These are phyloP conservation scores for Tuta absoluta DNA, from an alignment of 2,888 invertebrate genomes.

Conservation along the genomic window DNA sequence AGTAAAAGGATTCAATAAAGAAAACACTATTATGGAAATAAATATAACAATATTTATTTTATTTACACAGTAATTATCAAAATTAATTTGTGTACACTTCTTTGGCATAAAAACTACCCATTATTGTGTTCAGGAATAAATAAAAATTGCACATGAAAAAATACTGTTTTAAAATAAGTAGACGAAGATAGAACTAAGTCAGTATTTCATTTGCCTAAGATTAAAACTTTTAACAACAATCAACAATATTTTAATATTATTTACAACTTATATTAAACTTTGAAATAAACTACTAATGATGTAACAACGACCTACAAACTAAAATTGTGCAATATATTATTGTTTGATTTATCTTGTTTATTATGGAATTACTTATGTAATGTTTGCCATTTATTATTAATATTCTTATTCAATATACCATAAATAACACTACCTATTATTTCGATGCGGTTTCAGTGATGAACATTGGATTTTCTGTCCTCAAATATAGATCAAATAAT, in stretches of 20 bases:
- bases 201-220: conserved; percentile 41
- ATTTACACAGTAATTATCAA: conserved; percentile 62
- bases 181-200: conserved; percentile 41
- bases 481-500: neutral
- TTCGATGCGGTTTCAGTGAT: neutral
- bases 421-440: conserved; percentile 17
- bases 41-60: conserved; percentile 48
- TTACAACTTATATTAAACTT: conserved; percentile 36
- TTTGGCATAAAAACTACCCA: conserved; percentile 76
- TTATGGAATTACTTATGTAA: neutral
- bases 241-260: conserved; percentile 41
- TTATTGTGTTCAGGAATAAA: conserved; percentile 46
- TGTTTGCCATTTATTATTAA: neutral
- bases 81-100: conserved; percentile 68
- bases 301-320: conserved; percentile 35
- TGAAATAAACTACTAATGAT: conserved; percentile 34
- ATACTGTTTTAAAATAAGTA: conserved; percentile 54
- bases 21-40: conserved; percentile 44
- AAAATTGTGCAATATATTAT: conserved; percentile 26
- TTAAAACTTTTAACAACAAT: conserved; percentile 46
- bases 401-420: conserved; percentile 13
- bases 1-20: neutral
- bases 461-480: neutral
- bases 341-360: neutral
- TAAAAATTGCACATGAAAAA: conserved; percentile 73